These are phyloP conservation scores for Cephus runcator DNA, from an alignment of 2,888 invertebrate genomes.

Conservation along the genomic window DNA sequence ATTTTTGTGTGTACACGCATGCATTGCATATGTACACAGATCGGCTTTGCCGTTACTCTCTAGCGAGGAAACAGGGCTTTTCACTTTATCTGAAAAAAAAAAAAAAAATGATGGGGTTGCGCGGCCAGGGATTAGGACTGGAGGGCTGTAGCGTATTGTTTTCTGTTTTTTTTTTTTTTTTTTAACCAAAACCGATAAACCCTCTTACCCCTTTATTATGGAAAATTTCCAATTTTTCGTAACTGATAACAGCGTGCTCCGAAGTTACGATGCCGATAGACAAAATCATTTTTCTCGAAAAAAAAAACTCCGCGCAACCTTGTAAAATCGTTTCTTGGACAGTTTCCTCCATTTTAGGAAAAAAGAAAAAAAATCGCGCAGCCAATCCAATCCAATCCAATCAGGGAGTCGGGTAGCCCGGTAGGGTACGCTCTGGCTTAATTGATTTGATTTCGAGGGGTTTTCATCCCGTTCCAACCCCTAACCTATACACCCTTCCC, in stretches of 20 bases:
- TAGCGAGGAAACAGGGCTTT: not conserved
- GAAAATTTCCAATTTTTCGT: not conserved
- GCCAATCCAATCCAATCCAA: conserved; percentile 49
- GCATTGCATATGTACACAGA: not conserved
- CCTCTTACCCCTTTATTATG: not conserved
- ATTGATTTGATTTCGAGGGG: conserved; percentile 63
- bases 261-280: not conserved
- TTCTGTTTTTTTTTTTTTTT: not conserved
- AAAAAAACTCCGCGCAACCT: not conserved
- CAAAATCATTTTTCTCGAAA: not conserved
- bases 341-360: conserved; percentile 54
- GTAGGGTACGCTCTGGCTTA: conserved; percentile 47
- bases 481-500: not conserved
- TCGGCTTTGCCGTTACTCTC: not conserved
- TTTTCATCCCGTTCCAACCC: conserved; percentile 43
- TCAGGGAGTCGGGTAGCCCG: conserved; percentile 34
- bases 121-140: not conserved
- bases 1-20: not conserved
- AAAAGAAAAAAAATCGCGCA: conserved; percentile 21
- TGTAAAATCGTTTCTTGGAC: not conserved
- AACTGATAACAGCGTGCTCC: not conserved
- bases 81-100: not conserved
- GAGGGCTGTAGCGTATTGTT: not conserved
- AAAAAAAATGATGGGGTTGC: not conserved
- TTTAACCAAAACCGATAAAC: not conserved